Conservation (phyloP, 2,797 vertebrate genomes). For the Australoheros facetus region DNA sequence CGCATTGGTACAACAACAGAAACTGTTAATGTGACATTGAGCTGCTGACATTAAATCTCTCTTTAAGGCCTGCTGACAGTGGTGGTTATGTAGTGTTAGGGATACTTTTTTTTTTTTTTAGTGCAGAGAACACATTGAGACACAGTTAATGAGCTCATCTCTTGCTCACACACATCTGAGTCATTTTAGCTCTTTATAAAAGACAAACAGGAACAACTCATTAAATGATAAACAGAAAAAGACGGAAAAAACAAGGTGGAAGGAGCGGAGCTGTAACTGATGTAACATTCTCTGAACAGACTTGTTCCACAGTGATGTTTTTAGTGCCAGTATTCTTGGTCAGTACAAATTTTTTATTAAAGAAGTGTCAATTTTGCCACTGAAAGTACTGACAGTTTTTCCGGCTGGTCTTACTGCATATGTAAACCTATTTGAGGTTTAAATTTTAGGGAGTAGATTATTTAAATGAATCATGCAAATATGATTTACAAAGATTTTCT, state of each 20-base stretch:
- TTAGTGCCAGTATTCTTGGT: not conserved
- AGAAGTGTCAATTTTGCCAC: not conserved
- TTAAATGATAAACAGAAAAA: slow-evolving; percentile 7
- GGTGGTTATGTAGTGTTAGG: slow-evolving; percentile 8
- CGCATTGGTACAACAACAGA: not conserved
- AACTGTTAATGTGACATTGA: slow-evolving; percentile 8
- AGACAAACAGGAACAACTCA: slow-evolving; percentile 26
- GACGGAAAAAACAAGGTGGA: not conserved
- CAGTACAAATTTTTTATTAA: not conserved
- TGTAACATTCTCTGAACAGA: not conserved
- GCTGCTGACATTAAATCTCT: slow-evolving; percentile 5
- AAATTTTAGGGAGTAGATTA: not conserved
- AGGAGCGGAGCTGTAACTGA: not conserved
- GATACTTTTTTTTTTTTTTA: not conserved
- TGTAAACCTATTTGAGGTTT: not conserved
- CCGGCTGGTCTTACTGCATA: not conserved
- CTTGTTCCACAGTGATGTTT: not conserved
- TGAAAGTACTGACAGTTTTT: not conserved
- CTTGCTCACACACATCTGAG: slow-evolving; percentile 37
- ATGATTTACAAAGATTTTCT: not conserved
- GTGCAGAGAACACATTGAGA: slow-evolving; percentile 18
- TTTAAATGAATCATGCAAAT: not conserved
- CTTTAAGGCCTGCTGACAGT: slow-evolving; percentile 26
- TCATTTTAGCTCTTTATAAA: slow-evolving; percentile 36
- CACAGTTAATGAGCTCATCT: slow-evolving; percentile 52